phyloP scores from a whole-genome alignment of 2,888 invertebrate species.

The Ophioninae sp. region DNA sequence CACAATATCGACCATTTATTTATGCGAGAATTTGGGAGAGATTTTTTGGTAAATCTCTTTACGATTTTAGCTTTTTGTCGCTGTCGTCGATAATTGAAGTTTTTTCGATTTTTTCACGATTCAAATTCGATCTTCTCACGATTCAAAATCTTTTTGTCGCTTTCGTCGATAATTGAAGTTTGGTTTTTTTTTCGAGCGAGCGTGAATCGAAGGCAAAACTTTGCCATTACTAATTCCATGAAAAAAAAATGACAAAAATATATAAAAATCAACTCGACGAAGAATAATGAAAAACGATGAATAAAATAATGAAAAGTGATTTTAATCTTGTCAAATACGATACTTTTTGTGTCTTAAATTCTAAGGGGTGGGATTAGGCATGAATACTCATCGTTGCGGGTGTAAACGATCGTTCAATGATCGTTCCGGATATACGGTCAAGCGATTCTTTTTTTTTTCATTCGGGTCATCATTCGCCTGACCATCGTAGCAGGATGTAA shows the following conservation, averaged over 20 bases:
- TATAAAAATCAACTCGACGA: slow-evolving; percentile 5
- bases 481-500: slow-evolving; percentile 19
- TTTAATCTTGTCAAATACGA: slow-evolving; percentile 31
- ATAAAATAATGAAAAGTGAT: slow-evolving; percentile 15
- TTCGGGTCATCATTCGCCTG: not conserved
- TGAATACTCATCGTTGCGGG: slow-evolving; percentile 45
- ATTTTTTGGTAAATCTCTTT: not conserved
- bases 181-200: not conserved
- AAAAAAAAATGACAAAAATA: not conserved
- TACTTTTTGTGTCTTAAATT: slow-evolving; percentile 42
- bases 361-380: slow-evolving; percentile 23
- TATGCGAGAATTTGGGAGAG: not conserved
- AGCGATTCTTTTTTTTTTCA: slow-evolving; percentile 27
- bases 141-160: slow-evolving; percentile 58
- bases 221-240: not conserved
- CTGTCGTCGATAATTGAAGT: slow-evolving; percentile 15
- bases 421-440: slow-evolving; percentile 40
- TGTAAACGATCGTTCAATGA: slow-evolving; percentile 40
- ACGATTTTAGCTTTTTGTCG: slow-evolving; percentile 16
- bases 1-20: not conserved
- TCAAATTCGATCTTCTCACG: slow-evolving; percentile 5
- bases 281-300: slow-evolving; percentile 24
- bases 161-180: slow-evolving; percentile 44
- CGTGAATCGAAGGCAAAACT: slow-evolving; percentile 33
- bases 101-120: not conserved